phyloP scores from a whole-genome alignment of 2,113 vertebrate genomes.

The Epinephelus moara region DNA sequence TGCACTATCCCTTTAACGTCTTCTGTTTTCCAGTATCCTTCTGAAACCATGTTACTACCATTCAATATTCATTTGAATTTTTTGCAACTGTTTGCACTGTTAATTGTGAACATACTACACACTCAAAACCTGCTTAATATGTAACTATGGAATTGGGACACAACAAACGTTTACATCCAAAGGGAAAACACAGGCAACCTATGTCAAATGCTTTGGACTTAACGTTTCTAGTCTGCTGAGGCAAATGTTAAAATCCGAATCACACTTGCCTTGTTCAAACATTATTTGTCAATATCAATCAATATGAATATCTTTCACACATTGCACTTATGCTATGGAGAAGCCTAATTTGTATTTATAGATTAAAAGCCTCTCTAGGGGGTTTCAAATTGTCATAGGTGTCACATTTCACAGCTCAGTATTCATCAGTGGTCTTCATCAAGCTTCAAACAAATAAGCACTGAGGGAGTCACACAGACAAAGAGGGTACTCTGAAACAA shows the following conservation, averaged over 20 bases:
- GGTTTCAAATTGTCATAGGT: slow-evolving; percentile 13
- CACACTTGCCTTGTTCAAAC: too few relatives aligned
- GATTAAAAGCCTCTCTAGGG: not conserved
- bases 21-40: not conserved
- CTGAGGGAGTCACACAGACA: not conserved
- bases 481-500: not conserved
- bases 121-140: not conserved
- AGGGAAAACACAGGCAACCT: too few relatives aligned
- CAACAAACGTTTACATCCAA: not conserved
- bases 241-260: too few relatives aligned
- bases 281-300: not conserved
- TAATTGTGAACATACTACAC: not conserved
- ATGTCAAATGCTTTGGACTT: too few relatives aligned
- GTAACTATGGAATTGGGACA: not conserved
- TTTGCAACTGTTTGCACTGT: not conserved
- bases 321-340: not conserved
- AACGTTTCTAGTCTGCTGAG: too few relatives aligned
- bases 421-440: slow-evolving; percentile 13
- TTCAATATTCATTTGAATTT: not conserved
- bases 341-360: slow-evolving; percentile 12
- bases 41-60: not conserved
- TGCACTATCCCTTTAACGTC: too few relatives aligned
- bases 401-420: not conserved
- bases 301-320: not conserved
- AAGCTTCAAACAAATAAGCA: slow-evolving; percentile 7